Percentiles rank a stretch among this genome's conserved stretches.
phyloP scores from a whole-genome alignment of 2,797 vertebrate genomes.

The Sebastiscus albofasciatus region DNA sequence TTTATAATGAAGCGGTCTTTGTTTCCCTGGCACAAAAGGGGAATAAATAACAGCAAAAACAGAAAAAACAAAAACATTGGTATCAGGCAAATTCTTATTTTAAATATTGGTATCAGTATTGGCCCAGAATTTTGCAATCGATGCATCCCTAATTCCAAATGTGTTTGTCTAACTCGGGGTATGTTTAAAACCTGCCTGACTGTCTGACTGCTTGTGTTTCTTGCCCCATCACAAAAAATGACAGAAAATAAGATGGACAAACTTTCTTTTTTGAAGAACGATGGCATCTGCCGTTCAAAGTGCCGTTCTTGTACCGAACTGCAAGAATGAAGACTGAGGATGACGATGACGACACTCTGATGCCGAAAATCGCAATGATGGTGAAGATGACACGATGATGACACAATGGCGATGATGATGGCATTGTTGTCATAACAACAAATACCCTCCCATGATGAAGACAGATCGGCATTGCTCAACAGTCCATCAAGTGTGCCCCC shows the following conservation, averaged over 20 bases:
- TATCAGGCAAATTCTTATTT: too few species aligned
- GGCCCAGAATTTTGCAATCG: too few species aligned
- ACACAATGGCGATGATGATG: conserved; percentile 16
- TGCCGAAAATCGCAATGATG: background rate
- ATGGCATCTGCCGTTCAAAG: background rate
- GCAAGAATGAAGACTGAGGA: background rate
- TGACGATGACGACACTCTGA: conserved; percentile 8
- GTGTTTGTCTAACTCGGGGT: background rate
- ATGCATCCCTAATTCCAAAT: background rate
- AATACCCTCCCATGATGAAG: conserved; percentile 65
- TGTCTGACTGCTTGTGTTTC: background rate
- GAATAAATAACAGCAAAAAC: too few species aligned
- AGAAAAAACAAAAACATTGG: too few species aligned
- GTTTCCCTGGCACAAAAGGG: too few species aligned
- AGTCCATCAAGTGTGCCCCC: conserved; percentile 79
- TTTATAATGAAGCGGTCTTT: background rate
- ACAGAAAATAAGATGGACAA: background rate
- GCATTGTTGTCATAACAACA: conserved; percentile 65
- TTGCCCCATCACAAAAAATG: background rate
- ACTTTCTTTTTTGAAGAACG: background rate
- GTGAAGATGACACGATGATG: conserved; percentile 9
- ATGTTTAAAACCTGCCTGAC: background rate
- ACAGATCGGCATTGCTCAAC: conserved; percentile 72
- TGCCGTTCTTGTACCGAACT: background rate
- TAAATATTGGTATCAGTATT: too few species aligned